Percentiles rank a stretch among this genome's conserved stretches.
These are phyloP conservation scores for Todiramphus saurophagus DNA, from an alignment of 2,113 vertebrate genomes.

Conservation along the genomic window DNA sequence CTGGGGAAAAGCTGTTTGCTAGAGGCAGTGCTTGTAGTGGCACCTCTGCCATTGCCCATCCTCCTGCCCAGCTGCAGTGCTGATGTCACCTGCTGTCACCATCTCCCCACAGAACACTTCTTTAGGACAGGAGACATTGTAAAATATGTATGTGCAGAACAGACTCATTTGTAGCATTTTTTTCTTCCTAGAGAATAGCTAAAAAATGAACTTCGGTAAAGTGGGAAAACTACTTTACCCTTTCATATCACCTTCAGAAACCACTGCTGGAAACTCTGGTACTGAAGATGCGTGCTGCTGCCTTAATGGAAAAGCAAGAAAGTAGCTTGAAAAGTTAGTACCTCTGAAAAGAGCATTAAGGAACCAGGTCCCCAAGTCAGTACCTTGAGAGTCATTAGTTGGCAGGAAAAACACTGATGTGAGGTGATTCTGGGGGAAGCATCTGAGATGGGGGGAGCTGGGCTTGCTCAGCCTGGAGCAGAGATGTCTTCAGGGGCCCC, in stretches of 20 bases:
- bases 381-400: background rate
- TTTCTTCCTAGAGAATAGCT: background rate
- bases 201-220: background rate
- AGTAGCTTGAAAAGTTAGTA: background rate
- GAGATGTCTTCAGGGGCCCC: background rate
- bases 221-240: background rate
- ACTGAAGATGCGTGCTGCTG: background rate
- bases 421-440: background rate
- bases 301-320: background rate
- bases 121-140: background rate
- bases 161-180: background rate
- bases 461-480: background rate
- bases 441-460: background rate
- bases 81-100: background rate
- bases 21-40: background rate
- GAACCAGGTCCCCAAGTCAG: background rate
- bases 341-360: background rate
- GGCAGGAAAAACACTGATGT: background rate
- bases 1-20: background rate
- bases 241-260: background rate
- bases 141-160: background rate
- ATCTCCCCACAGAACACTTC: background rate
- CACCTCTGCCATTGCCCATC: background rate
- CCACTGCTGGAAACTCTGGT: background rate
- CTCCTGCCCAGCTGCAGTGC: background rate